These are phyloP conservation scores for Dinomys branickii DNA, from an alignment of 2,113 vertebrate genomes.

Conservation along the genomic window DNA sequence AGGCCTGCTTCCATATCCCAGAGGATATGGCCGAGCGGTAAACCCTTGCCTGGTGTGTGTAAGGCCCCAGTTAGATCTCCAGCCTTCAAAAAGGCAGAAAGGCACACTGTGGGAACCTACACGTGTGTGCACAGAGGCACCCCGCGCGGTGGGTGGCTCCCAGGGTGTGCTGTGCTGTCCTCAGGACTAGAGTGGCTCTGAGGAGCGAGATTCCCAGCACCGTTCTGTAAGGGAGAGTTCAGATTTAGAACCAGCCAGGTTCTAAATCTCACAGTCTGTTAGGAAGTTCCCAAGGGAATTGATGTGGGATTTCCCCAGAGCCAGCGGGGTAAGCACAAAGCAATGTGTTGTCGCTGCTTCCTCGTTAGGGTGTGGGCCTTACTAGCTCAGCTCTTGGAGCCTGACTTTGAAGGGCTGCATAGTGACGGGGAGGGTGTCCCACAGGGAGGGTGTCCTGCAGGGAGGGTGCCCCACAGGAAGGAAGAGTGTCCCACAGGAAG, in stretches of 20 bases:
- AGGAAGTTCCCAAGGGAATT: not conserved
- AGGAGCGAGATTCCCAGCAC: too few relatives aligned
- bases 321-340: not conserved
- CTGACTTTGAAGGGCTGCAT: not conserved
- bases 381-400: not conserved
- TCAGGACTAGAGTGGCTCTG: not conserved
- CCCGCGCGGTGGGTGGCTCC: not conserved
- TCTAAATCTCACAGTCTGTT: too few relatives aligned
- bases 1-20: too few relatives aligned
- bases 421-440: not conserved
- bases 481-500: not conserved
- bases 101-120: accelerated
- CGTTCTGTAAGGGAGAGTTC: not conserved
- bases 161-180: too few relatives aligned
- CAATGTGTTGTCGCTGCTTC: not conserved
- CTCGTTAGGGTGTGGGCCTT: not conserved
- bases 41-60: not conserved
- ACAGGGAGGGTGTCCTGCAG: not conserved
- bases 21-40: not conserved
- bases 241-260: not conserved
- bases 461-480: not conserved
- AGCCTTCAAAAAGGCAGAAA: not conserved
- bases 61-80: not conserved
- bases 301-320: not conserved
- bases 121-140: accelerated